Conservation (phyloP, 2,888 invertebrate species). For the Aleiodes testaceus region DNA sequence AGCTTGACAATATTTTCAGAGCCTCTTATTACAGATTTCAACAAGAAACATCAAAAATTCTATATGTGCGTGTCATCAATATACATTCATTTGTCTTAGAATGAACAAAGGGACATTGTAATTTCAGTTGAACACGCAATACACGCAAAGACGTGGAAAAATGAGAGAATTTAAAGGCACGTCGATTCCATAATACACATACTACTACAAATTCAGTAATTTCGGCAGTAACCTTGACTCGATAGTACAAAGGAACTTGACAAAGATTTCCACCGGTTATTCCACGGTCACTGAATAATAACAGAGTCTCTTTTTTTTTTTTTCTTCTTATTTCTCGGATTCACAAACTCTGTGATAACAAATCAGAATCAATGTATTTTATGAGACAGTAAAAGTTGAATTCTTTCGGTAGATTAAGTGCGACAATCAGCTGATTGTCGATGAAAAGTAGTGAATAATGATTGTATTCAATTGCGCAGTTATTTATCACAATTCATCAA, state of each 20-base stretch:
- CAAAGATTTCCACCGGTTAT: constrained; percentile 2
- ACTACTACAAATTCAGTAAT: not conserved
- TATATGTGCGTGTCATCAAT: not conserved
- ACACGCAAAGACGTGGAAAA: not conserved
- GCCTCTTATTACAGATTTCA: too few species aligned
- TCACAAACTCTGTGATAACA: constrained; percentile 4
- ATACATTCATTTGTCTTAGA: not conserved
- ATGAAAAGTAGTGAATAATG: too few species aligned
- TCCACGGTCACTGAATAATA: constrained; percentile 4
- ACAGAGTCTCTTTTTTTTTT: too few species aligned
- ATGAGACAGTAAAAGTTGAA: not conserved
- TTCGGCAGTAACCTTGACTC: constrained; percentile 12
- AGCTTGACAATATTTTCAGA: too few species aligned
- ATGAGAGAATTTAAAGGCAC: not conserved
- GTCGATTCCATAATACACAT: constrained; percentile 8
- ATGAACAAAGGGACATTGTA: not conserved
- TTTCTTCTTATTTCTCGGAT: not conserved
- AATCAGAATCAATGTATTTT: not conserved
- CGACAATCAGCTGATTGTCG: too few species aligned
- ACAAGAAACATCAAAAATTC: too few species aligned
- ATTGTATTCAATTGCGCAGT: too few species aligned
- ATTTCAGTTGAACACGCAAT: not conserved
- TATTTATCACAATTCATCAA: too few species aligned
- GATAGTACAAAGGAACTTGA: constrained; percentile 6
- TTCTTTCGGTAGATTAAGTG: not conserved